Evolutionary conservation across 2,113 vertebrate species (phyloP), one percentile per base, ranked within the genome.

Genomic region (Leptobrachium ailaonicum): DNA sequence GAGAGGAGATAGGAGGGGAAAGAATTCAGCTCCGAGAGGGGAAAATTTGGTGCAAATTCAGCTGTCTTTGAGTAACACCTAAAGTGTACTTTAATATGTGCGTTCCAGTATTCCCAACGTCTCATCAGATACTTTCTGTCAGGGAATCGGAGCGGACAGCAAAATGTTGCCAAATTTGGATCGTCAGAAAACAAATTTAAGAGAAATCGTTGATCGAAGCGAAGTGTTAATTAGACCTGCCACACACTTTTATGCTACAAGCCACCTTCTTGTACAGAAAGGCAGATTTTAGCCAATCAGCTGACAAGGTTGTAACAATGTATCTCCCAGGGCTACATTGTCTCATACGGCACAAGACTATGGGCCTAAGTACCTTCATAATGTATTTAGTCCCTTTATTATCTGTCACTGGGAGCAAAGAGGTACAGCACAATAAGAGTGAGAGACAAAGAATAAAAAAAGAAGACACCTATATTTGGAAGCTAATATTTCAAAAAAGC

Each of bases 401-500:
- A 66, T 53, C 74, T 76, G 44, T 66, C 62, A 76, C 44, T 11
- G 50, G 50, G 20, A 47, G 13, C 41, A 62, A 67, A 58, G 62
- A 70, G n/a, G 3, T 44, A 20, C 9, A 62, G 66, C 53, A 58
- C 41, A 41, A 68, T n/a, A n/a, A 77, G 14, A 77, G 41, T 32
- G 45, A 8, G 66, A 77, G 41, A 73, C 8, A 41, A 77, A 32
- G 20, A 32, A 32, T 83, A 70, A 80, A 50, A 14, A 41, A 45
- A 6, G 44, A 71, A 54, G 45, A 67, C 71, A n/a, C 70, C 78
- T 83, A 45, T 60, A 79, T 80, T 81, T 83, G 73, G 45, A 45
- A 80, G 63, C 41, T 85, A 83, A 85, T 82, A 78, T 86, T 84
- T 86, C 69, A 82, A 85, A 78, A 85, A 83, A 83, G 77, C 82